Base-by-base conservation (phyloP, 2,797 vertebrate genomes). In the Coregonus suidteri region DNA sequence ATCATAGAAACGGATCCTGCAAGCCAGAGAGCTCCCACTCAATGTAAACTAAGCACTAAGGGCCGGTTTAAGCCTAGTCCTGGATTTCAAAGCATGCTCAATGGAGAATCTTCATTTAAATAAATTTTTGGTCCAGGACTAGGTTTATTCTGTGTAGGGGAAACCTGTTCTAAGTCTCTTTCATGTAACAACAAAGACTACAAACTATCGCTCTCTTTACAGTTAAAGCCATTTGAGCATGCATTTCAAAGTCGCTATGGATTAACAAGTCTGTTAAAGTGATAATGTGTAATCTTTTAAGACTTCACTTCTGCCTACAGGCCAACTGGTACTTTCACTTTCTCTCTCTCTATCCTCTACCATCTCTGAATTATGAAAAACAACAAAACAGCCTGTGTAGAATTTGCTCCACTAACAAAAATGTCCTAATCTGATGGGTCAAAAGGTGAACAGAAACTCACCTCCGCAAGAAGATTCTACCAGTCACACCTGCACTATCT, bases 151-250 rank as follows among this genome's bases (percentile, higher is more conserved):
- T 47, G 41, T 47, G 41, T 11, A 47, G 2, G 9, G 41, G 41
- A 47, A 11, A 47, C 41, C 9, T 2, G 41, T 20, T 13, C 47
- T 30, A 56, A 37, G 16, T 18, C 31, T 34, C 6, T 75, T 56
- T 64, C 73, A 62, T 41, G n/a, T 37, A 64, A 75, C 20, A 54
- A 35, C 25, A 64, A 75, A 15, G 47, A 34, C 62, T 20, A 30
- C 31, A 7, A 59, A 47, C 76, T 73, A 30, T 4, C 53, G 14
- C 1, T 1, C n/a, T 67, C 62, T 47, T 30, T 53, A 34, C 14
- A 64, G 25, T 7, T 11, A 9, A 47, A 47, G 41, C 41, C 41
- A 13, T 47, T 47, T 47, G 41, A 59, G 56, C n/a, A 59, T 20
- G 56, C 56, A 59, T 20, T 5, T 59, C 56, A 47, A 16, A 59